Base-by-base conservation (phyloP, 2,888 invertebrate species). In the Phorcus lineatus region DNA sequence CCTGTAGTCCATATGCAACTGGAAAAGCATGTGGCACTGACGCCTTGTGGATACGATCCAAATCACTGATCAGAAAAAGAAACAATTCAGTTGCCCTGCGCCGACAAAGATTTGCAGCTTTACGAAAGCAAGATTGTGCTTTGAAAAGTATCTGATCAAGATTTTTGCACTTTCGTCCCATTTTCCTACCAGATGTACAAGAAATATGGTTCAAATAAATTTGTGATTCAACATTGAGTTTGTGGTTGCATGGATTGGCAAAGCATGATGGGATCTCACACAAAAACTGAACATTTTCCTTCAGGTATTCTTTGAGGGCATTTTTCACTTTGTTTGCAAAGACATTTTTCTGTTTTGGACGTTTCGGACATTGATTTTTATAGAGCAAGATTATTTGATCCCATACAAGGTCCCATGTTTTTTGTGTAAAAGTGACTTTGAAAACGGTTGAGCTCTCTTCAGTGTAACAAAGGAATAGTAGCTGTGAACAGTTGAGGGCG, bases 1-100 rank as follows among this genome's bases (percentile, higher is more conserved):
- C 79, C 54, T 81, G 78, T n/a, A 53, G 79, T 0, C 78, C 52
- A 47, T 67, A 81, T n/a, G 79, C 47, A 17, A 81, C 55, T 2
- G 81, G 81, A 1, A 81, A n/a, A 40, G 78, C 76, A 47, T 81
- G 81, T n/a, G 77, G 74, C 36, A 78, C 57, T 75, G 77, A 77
- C 0, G 7, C n/a, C 16, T 81, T 55, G 77, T 77, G 78, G 22
- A 67, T 36, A 31, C 81, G 52, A 28, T 78, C 78, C 74, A 81
- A 53, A 47, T 78, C 78, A 57, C 81, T 81, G 47, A 81, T 19
- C 0, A 81, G 47, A 31, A 62, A 66, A 17, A 78, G 66, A 2
- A 78, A 31, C 1, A 81, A 57, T 75, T 81, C 81, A 22, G 81
- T 77, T 31, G 81, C 78, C 13, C 55, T 62, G 17, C 70, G 74